Conservation (phyloP, 1,140 invertebrate species). For the Ceratosolen solmsi region DNA sequence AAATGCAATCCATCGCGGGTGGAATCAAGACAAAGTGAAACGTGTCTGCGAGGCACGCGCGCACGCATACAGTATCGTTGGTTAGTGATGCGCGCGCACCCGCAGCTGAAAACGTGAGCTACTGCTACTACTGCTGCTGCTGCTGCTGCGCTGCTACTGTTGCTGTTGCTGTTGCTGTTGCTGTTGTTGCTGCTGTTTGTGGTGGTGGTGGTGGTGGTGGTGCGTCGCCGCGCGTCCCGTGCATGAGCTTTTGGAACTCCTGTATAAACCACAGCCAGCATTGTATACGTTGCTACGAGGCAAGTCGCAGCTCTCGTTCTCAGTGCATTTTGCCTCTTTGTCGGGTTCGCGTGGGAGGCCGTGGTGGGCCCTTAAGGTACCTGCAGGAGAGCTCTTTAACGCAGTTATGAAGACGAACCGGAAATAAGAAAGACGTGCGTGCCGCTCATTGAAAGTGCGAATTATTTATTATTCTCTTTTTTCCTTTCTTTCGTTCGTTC, state of each 20-base stretch:
- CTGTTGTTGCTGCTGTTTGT: too few relatives aligned
- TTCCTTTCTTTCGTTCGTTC: background rate
- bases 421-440: background rate
- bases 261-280: background rate
- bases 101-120: conserved; percentile 10
- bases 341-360: background rate
- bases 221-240: background rate
- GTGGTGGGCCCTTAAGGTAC: background rate
- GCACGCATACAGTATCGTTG: background rate
- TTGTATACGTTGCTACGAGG: background rate
- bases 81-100: background rate
- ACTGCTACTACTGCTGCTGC: background rate
- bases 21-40: conserved; percentile 27
- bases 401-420: background rate
- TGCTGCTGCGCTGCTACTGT: too few relatives aligned
- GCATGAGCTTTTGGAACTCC: background rate
- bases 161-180: too few relatives aligned
- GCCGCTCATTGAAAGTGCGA: background rate
- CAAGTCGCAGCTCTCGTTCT: background rate
- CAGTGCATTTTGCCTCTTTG: background rate
- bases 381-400: background rate
- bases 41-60: background rate
- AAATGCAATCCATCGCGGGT: background rate
- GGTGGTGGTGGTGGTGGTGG: too few relatives aligned
- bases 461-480: background rate